Conservation (phyloP, 30 jellyfish, hydroid and myxozoan species). For the Hydractinia echinata region DNA sequence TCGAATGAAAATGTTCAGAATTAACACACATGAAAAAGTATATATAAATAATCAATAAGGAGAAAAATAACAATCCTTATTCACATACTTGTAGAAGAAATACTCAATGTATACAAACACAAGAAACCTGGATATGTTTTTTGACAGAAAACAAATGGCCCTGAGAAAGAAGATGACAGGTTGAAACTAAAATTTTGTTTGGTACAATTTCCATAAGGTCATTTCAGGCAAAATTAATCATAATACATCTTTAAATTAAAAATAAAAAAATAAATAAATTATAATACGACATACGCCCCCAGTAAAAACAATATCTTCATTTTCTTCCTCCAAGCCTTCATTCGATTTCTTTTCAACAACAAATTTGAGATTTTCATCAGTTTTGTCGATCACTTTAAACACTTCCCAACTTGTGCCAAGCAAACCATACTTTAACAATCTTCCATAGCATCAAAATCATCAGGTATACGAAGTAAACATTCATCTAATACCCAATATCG, state of each 20-base stretch:
- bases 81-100: too few relatives aligned
- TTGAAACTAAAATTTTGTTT: too few relatives aligned
- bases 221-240: too few relatives aligned
- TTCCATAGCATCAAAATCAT: constrained; percentile 79
- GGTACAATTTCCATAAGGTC: too few relatives aligned
- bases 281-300: too few relatives aligned
- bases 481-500: constrained; percentile 95
- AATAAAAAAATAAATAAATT: too few relatives aligned
- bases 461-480: constrained; percentile 90
- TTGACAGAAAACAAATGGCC: too few relatives aligned
- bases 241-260: too few relatives aligned
- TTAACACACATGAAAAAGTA: background rate
- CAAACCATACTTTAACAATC: constrained; percentile 84
- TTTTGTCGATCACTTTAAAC: constrained; percentile 43
- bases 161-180: too few relatives aligned
- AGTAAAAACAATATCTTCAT: background rate
- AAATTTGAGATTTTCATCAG: constrained; percentile 8
- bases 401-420: constrained; percentile 68
- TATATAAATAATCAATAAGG: background rate
- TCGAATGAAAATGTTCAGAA: background rate
- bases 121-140: too few relatives aligned
- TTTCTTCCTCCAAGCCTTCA: constrained; percentile 17
- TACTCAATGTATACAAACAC: too few relatives aligned
- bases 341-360: background rate
- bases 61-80: background rate